Percentiles rank a stretch among this genome's conserved stretches.
phyloP scores from a whole-genome alignment of 2,888 invertebrate species.

The Theodoxus fluviatilis region DNA sequence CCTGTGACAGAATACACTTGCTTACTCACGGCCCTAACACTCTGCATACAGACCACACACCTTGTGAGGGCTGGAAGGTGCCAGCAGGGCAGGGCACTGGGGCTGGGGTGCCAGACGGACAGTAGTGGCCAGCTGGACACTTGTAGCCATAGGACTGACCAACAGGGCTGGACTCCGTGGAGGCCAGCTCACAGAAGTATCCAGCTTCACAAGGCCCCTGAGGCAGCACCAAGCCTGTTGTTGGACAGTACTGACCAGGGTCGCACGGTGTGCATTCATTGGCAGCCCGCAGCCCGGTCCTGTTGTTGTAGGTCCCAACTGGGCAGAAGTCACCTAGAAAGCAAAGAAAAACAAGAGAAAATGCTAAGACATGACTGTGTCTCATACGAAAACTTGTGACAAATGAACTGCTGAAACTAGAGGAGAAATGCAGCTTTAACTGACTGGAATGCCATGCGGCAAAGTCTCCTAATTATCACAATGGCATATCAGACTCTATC shows the following conservation, averaged over 20 bases:
- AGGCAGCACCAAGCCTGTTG: conserved; percentile 46
- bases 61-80: conserved; percentile 52
- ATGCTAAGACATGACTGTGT: too few relatives aligned
- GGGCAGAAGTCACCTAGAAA: conserved; percentile 49
- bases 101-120: conserved; percentile 51
- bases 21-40: not conserved
- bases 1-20: too few relatives aligned
- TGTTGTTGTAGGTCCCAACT: conserved; percentile 55
- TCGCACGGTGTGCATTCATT: conserved; percentile 57
- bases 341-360: not conserved
- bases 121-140: conserved; percentile 59
- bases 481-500: too few relatives aligned
- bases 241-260: conserved; percentile 55
- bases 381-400: not conserved
- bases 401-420: not conserved
- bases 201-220: conserved; percentile 52
- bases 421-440: not conserved
- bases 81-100: conserved; percentile 56
- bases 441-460: too few relatives aligned
- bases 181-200: conserved; percentile 54
- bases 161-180: conserved; percentile 44
- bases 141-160: conserved; percentile 51
- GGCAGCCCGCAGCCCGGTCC: conserved; percentile 48
- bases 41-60: conserved; percentile 34
- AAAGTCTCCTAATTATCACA: too few relatives aligned